Evolutionary conservation across 2,888 invertebrate species (phyloP).

Genomic region (Apamea monoglypha): DNA sequence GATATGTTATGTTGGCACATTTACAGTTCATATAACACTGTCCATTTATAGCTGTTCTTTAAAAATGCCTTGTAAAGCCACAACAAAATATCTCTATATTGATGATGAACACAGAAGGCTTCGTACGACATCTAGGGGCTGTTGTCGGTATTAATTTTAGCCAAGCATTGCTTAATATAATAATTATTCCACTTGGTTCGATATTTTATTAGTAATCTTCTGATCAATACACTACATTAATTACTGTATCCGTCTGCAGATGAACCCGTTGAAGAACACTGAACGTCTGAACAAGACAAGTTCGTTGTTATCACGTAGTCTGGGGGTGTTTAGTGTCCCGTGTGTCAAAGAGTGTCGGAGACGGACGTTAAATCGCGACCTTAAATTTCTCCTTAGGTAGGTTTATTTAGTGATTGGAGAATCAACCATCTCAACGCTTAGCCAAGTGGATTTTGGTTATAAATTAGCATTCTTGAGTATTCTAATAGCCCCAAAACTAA

Average conservation of each 20-base stretch:
- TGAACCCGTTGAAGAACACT: background rate
- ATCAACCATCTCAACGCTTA: background rate
- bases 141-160: background rate
- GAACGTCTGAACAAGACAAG: too few species aligned
- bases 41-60: background rate
- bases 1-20: background rate
- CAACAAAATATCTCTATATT: background rate
- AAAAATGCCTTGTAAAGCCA: background rate
- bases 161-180: background rate
- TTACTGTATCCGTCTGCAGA: background rate
- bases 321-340: too few species aligned
- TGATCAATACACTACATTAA: background rate
- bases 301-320: too few species aligned
- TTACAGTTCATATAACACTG: too few species aligned
- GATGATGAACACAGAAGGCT: conserved; percentile 6
- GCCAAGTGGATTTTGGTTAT: background rate
- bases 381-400: background rate
- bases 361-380: background rate
- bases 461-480: background rate
- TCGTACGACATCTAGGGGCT: conserved; percentile 22
- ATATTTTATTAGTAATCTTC: background rate
- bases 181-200: too few species aligned
- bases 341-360: background rate
- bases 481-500: background rate
- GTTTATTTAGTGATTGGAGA: background rate